Evolutionary conservation across 2,113 vertebrate species (phyloP).

Genomic region (Sinocyclocheilus grahami): DNA sequence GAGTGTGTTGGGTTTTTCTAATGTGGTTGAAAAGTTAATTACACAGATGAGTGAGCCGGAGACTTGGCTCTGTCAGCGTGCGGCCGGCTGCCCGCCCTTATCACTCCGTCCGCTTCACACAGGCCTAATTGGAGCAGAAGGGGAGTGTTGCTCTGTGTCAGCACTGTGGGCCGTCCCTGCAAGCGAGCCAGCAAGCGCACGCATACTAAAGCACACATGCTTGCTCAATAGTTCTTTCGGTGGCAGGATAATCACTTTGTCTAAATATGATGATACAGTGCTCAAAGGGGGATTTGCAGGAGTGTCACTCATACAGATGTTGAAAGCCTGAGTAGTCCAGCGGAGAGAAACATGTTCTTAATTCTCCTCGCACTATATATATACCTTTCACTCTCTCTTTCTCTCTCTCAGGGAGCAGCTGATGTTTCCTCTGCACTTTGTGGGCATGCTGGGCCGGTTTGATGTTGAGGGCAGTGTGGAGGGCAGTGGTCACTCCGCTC

Average conservation of each 20-base stretch:
- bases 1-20: constrained; percentile 59
- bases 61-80: constrained; percentile 39
- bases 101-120: constrained; percentile 62
- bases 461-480: constrained; percentile 82
- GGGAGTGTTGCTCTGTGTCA: constrained; percentile 69
- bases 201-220: background rate
- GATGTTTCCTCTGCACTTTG: constrained; percentile 94
- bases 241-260: constrained; percentile 14
- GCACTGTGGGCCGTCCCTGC: constrained; percentile 41
- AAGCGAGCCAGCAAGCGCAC: background rate
- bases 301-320: background rate
- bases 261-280: constrained; percentile 15
- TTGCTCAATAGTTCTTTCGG: background rate
- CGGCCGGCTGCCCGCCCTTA: constrained; percentile 61
- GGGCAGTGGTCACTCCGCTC: constrained; percentile 83
- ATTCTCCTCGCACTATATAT: background rate
- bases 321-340: background rate
- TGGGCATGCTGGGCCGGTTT: constrained; percentile 80
- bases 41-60: constrained; percentile 72
- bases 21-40: constrained; percentile 74
- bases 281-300: constrained; percentile 15
- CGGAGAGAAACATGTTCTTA: background rate
- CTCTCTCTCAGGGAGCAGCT: constrained; percentile 83
- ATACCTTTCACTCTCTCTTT: background rate
- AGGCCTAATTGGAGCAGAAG: constrained; percentile 69